A percentile compares a stretch with the other conserved stretches of the same genome.
phyloP scores from a whole-genome alignment of 53 echinoderm and acorn worm genomes.

The Patiria pectinifera region DNA sequence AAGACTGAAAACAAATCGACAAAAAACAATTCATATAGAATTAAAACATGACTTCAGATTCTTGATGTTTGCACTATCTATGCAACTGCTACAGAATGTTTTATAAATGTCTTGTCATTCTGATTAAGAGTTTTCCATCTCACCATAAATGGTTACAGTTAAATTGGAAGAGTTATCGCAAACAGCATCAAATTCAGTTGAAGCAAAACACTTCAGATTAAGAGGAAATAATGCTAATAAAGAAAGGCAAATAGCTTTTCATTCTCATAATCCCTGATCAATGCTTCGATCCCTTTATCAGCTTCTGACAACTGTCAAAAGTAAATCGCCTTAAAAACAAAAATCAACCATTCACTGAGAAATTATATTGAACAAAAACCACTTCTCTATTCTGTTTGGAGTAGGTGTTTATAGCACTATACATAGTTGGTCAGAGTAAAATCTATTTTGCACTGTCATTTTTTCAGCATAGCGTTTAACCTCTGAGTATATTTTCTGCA shows the following conservation, averaged over 20 bases:
- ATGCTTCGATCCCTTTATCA: too few relatives aligned
- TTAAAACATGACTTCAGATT: not conserved
- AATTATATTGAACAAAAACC: not conserved
- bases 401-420: not conserved
- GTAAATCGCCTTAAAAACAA: not conserved
- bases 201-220: too few relatives aligned
- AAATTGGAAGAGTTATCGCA: too few relatives aligned
- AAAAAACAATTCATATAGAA: not conserved
- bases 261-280: too few relatives aligned
- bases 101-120: not conserved
- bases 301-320: too few relatives aligned
- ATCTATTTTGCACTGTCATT: conserved; percentile 17
- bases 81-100: not conserved
- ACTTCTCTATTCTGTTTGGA: not conserved
- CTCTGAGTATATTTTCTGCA: conserved; percentile 50
- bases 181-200: too few relatives aligned
- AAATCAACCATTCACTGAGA: not conserved
- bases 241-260: too few relatives aligned
- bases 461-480: conserved; percentile 33
- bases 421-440: not conserved
- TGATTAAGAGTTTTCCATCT: too few relatives aligned
- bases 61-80: not conserved
- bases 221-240: too few relatives aligned
- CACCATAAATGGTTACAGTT: too few relatives aligned
- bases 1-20: not conserved